Conservation (phyloP, 2,797 vertebrate genomes). For the Acrossocheilus wenchowensis region DNA sequence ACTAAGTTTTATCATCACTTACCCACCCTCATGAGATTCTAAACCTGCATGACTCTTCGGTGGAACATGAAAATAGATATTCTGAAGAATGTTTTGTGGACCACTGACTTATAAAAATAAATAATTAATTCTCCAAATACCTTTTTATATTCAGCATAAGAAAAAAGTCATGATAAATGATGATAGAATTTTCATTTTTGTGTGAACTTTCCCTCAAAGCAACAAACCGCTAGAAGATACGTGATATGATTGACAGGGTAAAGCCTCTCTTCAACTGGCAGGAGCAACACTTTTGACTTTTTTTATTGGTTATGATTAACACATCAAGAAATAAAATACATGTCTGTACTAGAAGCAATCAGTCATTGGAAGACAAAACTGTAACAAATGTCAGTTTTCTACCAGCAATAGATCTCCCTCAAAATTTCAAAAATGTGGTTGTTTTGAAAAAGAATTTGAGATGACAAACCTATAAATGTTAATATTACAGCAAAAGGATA, state of each 20-base stretch:
- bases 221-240: background rate
- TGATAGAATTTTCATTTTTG: background rate
- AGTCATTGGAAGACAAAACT: background rate
- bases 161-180: background rate
- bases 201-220: background rate
- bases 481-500: background rate
- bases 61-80: background rate
- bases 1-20: background rate
- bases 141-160: background rate
- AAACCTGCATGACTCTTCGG: background rate
- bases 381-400: background rate
- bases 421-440: background rate
- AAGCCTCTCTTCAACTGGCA: background rate
- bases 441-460: background rate
- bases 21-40: background rate
- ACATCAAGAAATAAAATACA: background rate
- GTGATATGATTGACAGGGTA: background rate
- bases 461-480: background rate
- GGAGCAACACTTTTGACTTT: background rate
- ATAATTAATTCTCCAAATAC: background rate
- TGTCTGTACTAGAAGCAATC: background rate
- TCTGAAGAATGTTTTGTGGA: background rate
- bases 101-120: background rate
- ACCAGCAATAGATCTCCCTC: background rate
- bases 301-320: background rate